phyloP scores from a whole-genome alignment of 2,888 invertebrate genomes.

The Lasiommata megera region DNA sequence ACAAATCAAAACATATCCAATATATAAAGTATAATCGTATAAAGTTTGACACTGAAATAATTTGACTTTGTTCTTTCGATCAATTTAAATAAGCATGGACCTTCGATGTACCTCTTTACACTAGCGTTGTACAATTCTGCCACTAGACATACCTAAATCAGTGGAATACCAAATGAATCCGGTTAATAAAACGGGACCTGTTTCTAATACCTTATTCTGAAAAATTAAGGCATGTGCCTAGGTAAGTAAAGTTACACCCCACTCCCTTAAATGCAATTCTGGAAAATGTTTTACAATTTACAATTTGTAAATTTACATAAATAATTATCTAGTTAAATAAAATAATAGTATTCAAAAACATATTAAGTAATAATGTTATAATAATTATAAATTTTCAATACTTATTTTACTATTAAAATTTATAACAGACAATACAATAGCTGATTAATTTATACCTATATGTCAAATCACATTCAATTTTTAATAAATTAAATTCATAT shows the following conservation, averaged over 20 bases:
- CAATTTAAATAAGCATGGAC: too few relatives aligned
- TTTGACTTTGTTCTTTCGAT: too few relatives aligned
- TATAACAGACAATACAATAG: neutral
- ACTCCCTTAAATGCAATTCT: neutral
- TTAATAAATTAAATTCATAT: slow-evolving; percentile 3
- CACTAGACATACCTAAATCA: too few relatives aligned
- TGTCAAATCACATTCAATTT: slow-evolving; percentile 2
- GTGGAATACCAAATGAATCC: too few relatives aligned
- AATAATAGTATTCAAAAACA: neutral
- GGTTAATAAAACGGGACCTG: too few relatives aligned
- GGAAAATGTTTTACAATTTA: neutral
- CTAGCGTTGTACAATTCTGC: too few relatives aligned
- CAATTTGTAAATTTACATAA: neutral
- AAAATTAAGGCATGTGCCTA: too few relatives aligned
- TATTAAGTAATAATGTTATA: neutral
- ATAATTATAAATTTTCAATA: neutral
- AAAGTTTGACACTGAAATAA: too few relatives aligned
- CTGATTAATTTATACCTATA: neutral
- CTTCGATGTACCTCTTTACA: too few relatives aligned
- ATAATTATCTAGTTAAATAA: neutral
- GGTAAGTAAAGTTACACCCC: neutral
- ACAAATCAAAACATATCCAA: too few relatives aligned
- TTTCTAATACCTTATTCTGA: too few relatives aligned
- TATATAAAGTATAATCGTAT: too few relatives aligned
- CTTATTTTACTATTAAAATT: neutral